Conservation (phyloP, 2,113 vertebrate species). For the Drymodes brunneopygia region DNA sequence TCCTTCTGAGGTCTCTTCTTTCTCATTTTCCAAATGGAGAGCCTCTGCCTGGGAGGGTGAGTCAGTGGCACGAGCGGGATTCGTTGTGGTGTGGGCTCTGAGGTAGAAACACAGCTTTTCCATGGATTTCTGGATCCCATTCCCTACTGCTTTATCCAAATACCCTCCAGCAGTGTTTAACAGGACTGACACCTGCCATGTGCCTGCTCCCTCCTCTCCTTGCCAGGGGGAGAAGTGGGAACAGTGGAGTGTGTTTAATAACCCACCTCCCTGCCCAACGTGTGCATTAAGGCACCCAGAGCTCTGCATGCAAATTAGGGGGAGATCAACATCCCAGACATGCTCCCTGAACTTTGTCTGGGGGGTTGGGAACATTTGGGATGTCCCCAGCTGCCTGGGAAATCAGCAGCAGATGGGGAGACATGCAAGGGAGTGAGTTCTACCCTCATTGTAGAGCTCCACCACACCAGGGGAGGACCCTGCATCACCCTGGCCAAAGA, state of each 20-base stretch:
- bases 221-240: neutral
- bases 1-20: conserved; percentile 39
- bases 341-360: neutral
- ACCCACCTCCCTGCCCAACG: accelerated
- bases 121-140: neutral
- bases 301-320: neutral
- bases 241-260: neutral
- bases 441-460: neutral
- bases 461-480: neutral
- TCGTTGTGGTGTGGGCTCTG: neutral
- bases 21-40: conserved; percentile 31
- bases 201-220: neutral
- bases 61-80: neutral
- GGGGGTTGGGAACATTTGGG: neutral
- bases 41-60: neutral
- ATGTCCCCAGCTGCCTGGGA: neutral
- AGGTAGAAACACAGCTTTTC: neutral
- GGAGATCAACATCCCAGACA: neutral
- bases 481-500: neutral
- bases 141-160: neutral
- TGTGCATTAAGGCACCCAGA: neutral
- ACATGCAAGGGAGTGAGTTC: neutral
- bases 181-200: neutral
- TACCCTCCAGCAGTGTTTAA: neutral
- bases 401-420: neutral